phyloP scores from a whole-genome alignment of 37 sponge, comb jelly and placozoan species.

The Haliclona indistincta region DNA sequence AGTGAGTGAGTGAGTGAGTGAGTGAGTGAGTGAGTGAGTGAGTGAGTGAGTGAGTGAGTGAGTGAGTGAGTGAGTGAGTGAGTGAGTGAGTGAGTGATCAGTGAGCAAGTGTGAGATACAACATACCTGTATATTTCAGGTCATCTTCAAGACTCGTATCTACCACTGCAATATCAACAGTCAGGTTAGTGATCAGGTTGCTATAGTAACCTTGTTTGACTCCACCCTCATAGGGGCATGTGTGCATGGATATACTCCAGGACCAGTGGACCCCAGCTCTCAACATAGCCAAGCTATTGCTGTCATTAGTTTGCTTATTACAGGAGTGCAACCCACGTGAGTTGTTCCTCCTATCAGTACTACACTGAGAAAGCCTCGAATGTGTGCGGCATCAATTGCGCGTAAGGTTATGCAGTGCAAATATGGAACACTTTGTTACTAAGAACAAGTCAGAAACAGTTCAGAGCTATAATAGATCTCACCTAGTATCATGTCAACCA shows the following conservation, averaged over 20 bases:
- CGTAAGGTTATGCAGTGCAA: no score
- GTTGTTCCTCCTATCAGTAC: constrained; percentile 1
- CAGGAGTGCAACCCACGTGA: constrained; percentile 81
- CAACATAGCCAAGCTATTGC: constrained; percentile 73
- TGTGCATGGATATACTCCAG: constrained; percentile 87
- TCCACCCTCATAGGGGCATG: constrained; percentile 46
- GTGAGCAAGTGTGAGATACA: no score
- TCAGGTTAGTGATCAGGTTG: constrained; percentile 46
- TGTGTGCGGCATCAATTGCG: background rate
- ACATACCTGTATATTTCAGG: no score
- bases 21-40: constrained; percentile 3
- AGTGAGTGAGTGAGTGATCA: background rate
- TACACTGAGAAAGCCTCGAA: background rate
- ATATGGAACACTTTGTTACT: no score
- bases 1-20: background rate
- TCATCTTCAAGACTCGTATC: constrained; percentile 82
- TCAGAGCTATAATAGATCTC: no score
- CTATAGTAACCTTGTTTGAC: no score
- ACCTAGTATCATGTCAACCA: no score
- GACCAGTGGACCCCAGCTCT: constrained; percentile 91
- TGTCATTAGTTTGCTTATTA: constrained; percentile 69
- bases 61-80: constrained; percentile 6
- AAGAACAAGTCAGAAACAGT: no score
- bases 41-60: background rate
- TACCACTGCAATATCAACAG: constrained; percentile 95